phyloP scores from a whole-genome alignment of 1,140 invertebrate species.

The Drosophila murphyi region DNA sequence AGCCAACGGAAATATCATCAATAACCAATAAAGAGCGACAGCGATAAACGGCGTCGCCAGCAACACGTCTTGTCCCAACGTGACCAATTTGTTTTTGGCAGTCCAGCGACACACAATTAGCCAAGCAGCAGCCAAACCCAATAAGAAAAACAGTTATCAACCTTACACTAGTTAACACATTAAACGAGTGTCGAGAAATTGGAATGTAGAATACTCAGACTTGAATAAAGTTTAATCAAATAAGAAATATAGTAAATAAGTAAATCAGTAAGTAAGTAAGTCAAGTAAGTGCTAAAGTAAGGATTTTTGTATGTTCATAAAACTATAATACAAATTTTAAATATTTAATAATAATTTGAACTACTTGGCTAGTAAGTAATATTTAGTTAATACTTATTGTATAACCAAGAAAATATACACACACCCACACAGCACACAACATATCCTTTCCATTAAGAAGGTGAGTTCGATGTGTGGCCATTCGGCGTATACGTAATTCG shows the following conservation, averaged over 20 bases:
- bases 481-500: conserved; percentile 15
- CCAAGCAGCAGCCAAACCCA: conserved; percentile 1
- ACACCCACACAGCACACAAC: background rate
- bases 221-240: too few relatives aligned
- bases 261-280: too few relatives aligned
- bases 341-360: too few relatives aligned
- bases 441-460: background rate
- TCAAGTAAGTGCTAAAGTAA: too few relatives aligned
- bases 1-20: conserved; percentile 66
- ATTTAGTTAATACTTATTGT: too few relatives aligned
- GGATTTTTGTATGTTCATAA: too few relatives aligned
- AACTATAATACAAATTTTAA: too few relatives aligned
- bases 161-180: background rate
- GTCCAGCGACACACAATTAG: conserved; percentile 38
- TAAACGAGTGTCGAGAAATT: too few relatives aligned
- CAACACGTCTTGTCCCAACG: conserved; percentile 39
- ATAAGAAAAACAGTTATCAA: background rate
- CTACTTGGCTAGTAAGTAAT: too few relatives aligned
- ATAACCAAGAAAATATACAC: background rate
- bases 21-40: conserved; percentile 50
- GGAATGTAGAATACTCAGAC: too few relatives aligned
- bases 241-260: too few relatives aligned
- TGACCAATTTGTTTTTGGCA: conserved; percentile 40
- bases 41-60: background rate
- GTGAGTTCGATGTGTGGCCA: background rate